Percentiles rank a stretch among this genome's conserved stretches.
These are phyloP conservation scores for Lottia scabra DNA, from an alignment of 2,888 invertebrate genomes.

Conservation along the genomic window DNA sequence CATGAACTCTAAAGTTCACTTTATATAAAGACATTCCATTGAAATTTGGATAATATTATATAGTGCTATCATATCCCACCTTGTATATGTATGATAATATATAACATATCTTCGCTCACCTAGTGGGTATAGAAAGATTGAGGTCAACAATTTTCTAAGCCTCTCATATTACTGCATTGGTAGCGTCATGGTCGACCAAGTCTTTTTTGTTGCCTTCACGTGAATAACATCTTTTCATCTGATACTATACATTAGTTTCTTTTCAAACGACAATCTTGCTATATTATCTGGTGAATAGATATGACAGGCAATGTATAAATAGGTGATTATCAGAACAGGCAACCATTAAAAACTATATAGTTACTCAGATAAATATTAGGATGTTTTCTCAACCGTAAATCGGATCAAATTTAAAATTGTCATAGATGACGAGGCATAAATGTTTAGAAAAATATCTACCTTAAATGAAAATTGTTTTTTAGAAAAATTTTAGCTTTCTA, in stretches of 20 bases:
- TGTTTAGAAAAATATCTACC: too few species aligned
- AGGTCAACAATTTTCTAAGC: background rate
- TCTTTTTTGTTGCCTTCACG: background rate
- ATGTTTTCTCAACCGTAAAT: background rate
- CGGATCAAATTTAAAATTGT: too few species aligned
- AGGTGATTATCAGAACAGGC: background rate
- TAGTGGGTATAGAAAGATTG: background rate
- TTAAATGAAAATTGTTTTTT: too few species aligned
- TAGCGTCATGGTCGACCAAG: background rate
- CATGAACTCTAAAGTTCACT: background rate
- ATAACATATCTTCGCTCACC: background rate
- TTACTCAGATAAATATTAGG: background rate
- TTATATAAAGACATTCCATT: slow-evolving; percentile 1
- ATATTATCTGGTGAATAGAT: background rate
- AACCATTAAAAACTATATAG: background rate
- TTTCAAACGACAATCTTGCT: background rate
- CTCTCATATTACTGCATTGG: slow-evolving; percentile 2
- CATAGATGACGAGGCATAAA: too few species aligned
- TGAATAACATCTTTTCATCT: slow-evolving; percentile 3
- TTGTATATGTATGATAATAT: background rate
- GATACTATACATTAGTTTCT: slow-evolving; percentile 5
- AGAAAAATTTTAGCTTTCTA: too few species aligned
- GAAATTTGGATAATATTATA: background rate
- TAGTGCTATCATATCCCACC: slow-evolving; percentile 4
- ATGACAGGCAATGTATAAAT: background rate